A percentile compares a stretch with the other conserved stretches of the same genome.
These are phyloP conservation scores for Drosophila varians DNA, from an alignment of 1,140 invertebrate species.

Conservation along the genomic window DNA sequence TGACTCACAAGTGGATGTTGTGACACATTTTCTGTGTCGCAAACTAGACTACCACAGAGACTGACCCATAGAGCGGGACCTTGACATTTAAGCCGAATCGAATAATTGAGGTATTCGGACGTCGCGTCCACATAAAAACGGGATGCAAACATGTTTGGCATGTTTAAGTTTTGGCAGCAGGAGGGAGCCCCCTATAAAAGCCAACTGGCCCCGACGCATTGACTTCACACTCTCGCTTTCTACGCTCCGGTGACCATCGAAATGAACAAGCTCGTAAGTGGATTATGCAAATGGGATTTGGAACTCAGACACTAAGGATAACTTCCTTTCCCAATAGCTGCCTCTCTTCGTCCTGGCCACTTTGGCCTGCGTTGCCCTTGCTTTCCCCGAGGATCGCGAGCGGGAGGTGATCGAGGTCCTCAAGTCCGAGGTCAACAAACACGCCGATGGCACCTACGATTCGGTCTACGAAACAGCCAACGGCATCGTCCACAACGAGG, in stretches of 20 bases:
- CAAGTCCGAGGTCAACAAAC: slow-evolving; percentile 55
- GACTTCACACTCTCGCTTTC: slow-evolving; percentile 70
- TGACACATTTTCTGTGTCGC: slow-evolving; percentile 57
- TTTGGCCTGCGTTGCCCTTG: slow-evolving; percentile 12
- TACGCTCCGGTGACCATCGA: slow-evolving; percentile 16
- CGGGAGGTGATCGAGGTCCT: slow-evolving; percentile 53
- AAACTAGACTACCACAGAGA: neutral
- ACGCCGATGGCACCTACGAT: slow-evolving; percentile 52
- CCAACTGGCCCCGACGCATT: slow-evolving; percentile 36
- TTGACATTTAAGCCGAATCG: slow-evolving; percentile 60
- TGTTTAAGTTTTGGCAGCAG: slow-evolving; percentile 59
- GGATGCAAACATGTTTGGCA: slow-evolving; percentile 83
- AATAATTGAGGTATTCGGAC: slow-evolving; percentile 48
- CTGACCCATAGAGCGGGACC: slow-evolving; percentile 29
- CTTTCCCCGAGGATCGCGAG: slow-evolving; percentile 24
- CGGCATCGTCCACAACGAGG: slow-evolving; percentile 57
- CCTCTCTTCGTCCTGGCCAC: slow-evolving; percentile 44
- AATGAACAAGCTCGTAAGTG: slow-evolving; percentile 80
- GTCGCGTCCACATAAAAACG: slow-evolving; percentile 66
- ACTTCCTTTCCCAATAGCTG: slow-evolving; percentile 33
- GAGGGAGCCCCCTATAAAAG: slow-evolving; percentile 64
- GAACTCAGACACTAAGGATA: neutral
- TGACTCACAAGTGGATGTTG: slow-evolving; percentile 23
- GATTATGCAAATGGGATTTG: neutral
- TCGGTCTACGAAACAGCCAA: slow-evolving; percentile 36